Percentiles rank a stretch among this genome's conserved stretches.
These are phyloP conservation scores for Apotomis capreana DNA, from an alignment of 2,888 invertebrate genomes.

Conservation along the genomic window DNA sequence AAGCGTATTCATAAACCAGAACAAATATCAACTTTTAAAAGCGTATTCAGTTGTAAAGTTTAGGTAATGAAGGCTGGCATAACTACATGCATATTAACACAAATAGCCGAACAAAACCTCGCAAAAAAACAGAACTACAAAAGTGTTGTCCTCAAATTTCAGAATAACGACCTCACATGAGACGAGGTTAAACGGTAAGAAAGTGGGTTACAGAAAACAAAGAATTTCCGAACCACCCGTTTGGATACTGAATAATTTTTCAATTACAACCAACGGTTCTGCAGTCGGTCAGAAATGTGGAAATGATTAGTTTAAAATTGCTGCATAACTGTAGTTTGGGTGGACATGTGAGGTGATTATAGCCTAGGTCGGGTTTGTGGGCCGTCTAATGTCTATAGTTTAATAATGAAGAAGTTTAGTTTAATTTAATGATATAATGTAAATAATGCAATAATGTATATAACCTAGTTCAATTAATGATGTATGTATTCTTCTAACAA, in stretches of 20 bases:
- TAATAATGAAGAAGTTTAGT: too few relatives aligned
- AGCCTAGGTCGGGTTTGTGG: background rate
- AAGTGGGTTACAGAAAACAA: conserved; percentile 19
- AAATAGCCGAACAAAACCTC: background rate
- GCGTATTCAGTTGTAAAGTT: too few relatives aligned
- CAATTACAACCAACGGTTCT: conserved; percentile 9
- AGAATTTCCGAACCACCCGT: background rate
- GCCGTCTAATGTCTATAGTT: background rate
- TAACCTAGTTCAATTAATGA: too few relatives aligned
- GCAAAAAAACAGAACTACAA: conserved; percentile 13
- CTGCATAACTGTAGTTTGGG: conserved; percentile 12
- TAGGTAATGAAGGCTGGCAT: background rate
- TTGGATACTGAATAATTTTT: conserved; percentile 12
- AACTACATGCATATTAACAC: background rate
- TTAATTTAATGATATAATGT: too few relatives aligned
- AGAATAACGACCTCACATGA: conserved; percentile 25
- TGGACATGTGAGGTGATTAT: conserved; percentile 2
- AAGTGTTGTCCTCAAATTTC: conserved; percentile 23
- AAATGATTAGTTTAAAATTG: conserved; percentile 29
- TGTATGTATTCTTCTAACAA: too few relatives aligned
- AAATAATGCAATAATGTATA: too few relatives aligned
- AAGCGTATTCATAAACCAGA: too few relatives aligned
- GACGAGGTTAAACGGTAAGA: conserved; percentile 17
- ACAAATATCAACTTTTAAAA: too few relatives aligned
- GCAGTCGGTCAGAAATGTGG: conserved; percentile 26